Evolutionary conservation across 2,113 vertebrate species (phyloP).

Genomic region (Lepus europaeus): DNA sequence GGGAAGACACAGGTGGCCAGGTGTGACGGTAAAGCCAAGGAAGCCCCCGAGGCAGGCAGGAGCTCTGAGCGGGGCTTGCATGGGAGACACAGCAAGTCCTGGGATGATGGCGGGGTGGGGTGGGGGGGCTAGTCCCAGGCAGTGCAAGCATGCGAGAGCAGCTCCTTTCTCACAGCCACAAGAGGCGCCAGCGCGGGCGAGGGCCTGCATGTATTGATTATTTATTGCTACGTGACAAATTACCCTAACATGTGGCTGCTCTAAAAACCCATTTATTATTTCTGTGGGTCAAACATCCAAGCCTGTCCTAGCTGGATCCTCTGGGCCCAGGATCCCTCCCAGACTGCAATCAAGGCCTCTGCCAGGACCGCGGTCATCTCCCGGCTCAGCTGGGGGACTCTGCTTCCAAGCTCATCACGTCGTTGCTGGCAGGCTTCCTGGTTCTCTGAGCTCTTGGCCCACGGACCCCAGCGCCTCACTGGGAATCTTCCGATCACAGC

Average conservation of each 20-base stretch:
- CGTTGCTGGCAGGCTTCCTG: neutral
- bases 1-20: neutral
- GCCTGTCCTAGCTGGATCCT: neutral
- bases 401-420: neutral
- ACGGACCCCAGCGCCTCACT: neutral
- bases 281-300: conserved; percentile 41
- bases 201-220: neutral
- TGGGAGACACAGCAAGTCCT: neutral
- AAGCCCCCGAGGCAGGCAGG: neutral
- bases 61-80: neutral
- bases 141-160: too few relatives aligned
- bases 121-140: neutral
- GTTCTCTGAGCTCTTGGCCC: neutral
- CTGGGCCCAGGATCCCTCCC: neutral
- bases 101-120: neutral
- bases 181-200: neutral
- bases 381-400: neutral
- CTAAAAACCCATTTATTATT: neutral
- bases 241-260: neutral
- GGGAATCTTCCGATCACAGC: neutral
- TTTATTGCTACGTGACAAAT: neutral
- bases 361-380: conserved; percentile 1
- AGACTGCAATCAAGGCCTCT: conserved; percentile 20
- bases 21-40: neutral
- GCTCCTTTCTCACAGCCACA: neutral